Evolutionary conservation across 92 coral and sea anemone species (phyloP), one percentile per base, ranked within the genome.

Genomic region (Blastomussa wellsi): DNA sequence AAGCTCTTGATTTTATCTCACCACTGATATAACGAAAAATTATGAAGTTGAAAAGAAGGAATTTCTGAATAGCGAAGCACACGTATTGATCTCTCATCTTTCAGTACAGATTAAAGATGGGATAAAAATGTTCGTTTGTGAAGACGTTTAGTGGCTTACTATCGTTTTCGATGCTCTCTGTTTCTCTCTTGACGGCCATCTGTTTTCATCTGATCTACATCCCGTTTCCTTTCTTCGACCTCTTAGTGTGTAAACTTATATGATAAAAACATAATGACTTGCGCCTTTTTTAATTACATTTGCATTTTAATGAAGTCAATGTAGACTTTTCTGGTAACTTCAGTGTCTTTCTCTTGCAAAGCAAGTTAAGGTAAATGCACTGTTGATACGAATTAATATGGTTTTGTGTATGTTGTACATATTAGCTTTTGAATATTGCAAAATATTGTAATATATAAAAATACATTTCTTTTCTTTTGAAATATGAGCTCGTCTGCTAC

Each of bases 241-340:
- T 69, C 38, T 69, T 69, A 19, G 75, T 38, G n/a, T 37, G 55
- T 22, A 37, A 70, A 19, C 38, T 17, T n/a, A 80, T 52, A 37
- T 47, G 65, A 33, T 49, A 81, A 81, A n/a, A 81, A 35, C 11
- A 35, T 32, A 24, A 41, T 16, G 79, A 72, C 44, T 82, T 26
- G 53, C 49, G 72, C 33, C 52, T 28, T 33, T 55, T 38, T 15
- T 51, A 49, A 52, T 37, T 15, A n/a, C 48, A 82, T 52, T 44
- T 67, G 76, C 76, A 55, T 49, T 24, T 70, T 32, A 33, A 81
- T 31, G 17, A 49, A 35, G 69, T 52, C 55, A 70, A 36, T 7
- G 75, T 36, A 35, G 48, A 69, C 33, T 69, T 36, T 69, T 69
- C 44, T 35, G 14, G 48, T 35, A 20, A 38, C n/a, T 17, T 35